Base-by-base conservation (phyloP, 2,113 vertebrate genomes). In the Otis tarda region DNA sequence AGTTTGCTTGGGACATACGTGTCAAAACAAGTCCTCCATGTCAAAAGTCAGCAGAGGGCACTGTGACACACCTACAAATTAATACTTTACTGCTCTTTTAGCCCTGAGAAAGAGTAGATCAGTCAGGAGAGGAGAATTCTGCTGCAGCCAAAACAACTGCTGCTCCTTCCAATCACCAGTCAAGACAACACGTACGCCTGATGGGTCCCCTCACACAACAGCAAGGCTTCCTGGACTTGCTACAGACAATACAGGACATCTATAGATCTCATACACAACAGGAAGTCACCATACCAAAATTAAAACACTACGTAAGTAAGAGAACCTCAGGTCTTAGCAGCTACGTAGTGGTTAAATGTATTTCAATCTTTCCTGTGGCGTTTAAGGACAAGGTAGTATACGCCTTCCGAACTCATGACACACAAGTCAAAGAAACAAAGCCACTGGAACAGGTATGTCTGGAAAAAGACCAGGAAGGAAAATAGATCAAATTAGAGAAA, bases 1-100 rank as follows among this genome's bases (percentile, higher is more conserved):
- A 47, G 22, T 60, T 64, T 84, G 56, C 77, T 30, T 7, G 8
- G 41, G 37, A 87, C 31, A 37, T 2, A 4, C 25, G 0, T 6
- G 47, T 43, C 69, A 56, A 17, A 67, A 89, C 86, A 95, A 95
- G 65, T 4, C n/a, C 59, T 25, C 24, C 59, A 67, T 0, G 2
- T 69, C 77, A 71, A 8, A 95, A 75, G 41, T 90, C 95, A 89
- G 61, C 57, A 95, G 83, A 96, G 61, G 80, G 80, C 92, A 90
- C 73, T 64, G 17, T 7, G 12, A 93, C 53, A 60, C 30, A 56
- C 77, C 60, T 41, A 76, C 73, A 76, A 81, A 87, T 73, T 35
- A 45, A 8, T 25, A 68, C 45, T 87, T 90, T 57, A 39, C 33
- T 84, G 37, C 49, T 84, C 28, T 91, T 93, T 64, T 69, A 45